These are phyloP conservation scores for Pelagia noctiluca DNA, from an alignment of 30 jellyfish, hydroid and myxozoan genomes.

Conservation along the genomic window DNA sequence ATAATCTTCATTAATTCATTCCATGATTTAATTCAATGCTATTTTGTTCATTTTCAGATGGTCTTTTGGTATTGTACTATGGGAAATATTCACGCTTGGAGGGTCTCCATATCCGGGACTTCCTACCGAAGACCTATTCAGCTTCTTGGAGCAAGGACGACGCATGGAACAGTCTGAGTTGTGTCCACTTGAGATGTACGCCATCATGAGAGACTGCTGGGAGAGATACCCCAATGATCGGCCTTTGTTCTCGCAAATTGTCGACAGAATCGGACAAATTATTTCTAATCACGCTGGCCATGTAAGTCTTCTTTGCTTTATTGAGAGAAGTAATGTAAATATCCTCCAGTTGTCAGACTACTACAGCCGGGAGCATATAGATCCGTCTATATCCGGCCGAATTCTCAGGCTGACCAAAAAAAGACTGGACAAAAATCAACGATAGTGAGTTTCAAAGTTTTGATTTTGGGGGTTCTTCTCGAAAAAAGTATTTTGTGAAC, in stretches of 20 bases:
- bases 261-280: slow-evolving; percentile 65
- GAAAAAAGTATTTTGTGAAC: no score
- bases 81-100: slow-evolving; percentile 98
- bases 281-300: slow-evolving; percentile 63
- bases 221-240: slow-evolving; percentile 88
- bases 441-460: no score
- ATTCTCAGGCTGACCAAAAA: no score
- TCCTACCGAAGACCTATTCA: slow-evolving; percentile 92
- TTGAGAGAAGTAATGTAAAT: background rate
- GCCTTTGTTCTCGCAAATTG: slow-evolving; percentile 86
- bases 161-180: slow-evolving; percentile 96
- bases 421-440: no score
- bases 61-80: slow-evolving; percentile 95
- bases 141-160: slow-evolving; percentile 86
- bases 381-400: no score
- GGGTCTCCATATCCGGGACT: slow-evolving; percentile 99
- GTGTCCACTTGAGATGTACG: slow-evolving; percentile 91
- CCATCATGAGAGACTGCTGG: slow-evolving; percentile 96
- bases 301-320: slow-evolving; percentile 22
- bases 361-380: background rate
- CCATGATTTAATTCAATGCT: background rate
- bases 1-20: background rate
- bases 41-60: slow-evolving; percentile 70
- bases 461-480: no score
- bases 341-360: background rate